A percentile compares a stretch with the other conserved stretches of the same genome.
Conservation (phyloP, 2,797 vertebrate species). For the Bradypodion pumilum region DNA sequence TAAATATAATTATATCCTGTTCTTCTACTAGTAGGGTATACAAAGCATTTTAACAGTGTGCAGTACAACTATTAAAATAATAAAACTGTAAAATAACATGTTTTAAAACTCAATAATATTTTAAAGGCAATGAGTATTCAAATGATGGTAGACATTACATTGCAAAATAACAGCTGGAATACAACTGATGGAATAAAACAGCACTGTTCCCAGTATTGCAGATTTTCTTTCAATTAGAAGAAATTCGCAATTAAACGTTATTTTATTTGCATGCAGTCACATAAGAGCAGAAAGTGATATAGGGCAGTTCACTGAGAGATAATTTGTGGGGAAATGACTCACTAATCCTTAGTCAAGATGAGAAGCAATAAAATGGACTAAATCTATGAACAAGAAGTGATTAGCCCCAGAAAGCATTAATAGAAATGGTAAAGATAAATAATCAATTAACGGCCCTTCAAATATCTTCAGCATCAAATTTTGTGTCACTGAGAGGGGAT, state of each 20-base stretch:
- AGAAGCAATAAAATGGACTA: background rate
- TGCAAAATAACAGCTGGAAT: background rate
- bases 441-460: background rate
- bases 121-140: background rate
- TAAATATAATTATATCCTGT: background rate
- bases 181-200: background rate
- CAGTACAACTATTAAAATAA: background rate
- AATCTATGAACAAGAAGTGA: no score
- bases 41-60: background rate
- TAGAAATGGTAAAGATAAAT: no score
- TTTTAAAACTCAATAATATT: background rate
- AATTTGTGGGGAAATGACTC: background rate
- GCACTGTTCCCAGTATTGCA: background rate
- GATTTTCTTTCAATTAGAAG: background rate
- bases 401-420: no score
- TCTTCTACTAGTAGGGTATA: background rate
- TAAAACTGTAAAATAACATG: background rate
- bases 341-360: background rate
- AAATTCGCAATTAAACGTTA: background rate
- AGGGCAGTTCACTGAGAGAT: background rate
- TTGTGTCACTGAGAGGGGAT: no score
- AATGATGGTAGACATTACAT: background rate
- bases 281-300: background rate
- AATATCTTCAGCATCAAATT: background rate
- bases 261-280: background rate